Percentiles rank a stretch among this genome's conserved stretches.
These are phyloP conservation scores for Spodoptera exigua DNA, from an alignment of 2,888 invertebrate species.

Conservation along the genomic window DNA sequence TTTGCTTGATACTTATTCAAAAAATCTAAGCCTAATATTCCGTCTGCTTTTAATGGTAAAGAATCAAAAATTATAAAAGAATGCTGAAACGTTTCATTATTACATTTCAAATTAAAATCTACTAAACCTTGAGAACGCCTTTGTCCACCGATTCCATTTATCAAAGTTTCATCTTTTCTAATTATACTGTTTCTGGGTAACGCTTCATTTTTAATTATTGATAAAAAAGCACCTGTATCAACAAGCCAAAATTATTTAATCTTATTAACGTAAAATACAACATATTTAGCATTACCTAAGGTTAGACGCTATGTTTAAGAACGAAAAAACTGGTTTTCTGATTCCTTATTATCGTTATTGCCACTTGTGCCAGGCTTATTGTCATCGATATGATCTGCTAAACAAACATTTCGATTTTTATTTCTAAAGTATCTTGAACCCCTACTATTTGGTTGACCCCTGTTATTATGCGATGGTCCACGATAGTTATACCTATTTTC, in stretches of 20 bases:
- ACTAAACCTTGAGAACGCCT: conserved; percentile 2
- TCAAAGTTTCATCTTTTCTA: conserved; percentile 2
- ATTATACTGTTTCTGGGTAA: conserved; percentile 2
- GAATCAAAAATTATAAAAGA: background rate
- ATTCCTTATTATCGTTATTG: background rate
- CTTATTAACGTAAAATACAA: conserved; percentile 3
- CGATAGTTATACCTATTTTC: too few species aligned
- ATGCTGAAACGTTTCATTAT: background rate
- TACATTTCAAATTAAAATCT: background rate
- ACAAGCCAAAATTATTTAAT: conserved; percentile 2
- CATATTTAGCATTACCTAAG: conserved; percentile 1
- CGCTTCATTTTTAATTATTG: too few species aligned
- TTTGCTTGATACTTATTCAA: conserved; percentile 1
- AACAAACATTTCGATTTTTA: too few species aligned
- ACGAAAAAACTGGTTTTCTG: conserved; percentile 5
- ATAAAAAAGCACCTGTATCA: conserved; percentile 4
- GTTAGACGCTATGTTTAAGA: background rate
- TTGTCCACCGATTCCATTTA: conserved; percentile 4
- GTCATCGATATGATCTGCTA: background rate
- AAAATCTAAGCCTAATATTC: conserved; percentile 1
- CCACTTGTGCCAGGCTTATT: background rate
- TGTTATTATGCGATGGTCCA: background rate
- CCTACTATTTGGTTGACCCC: background rate
- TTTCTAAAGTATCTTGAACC: conserved; percentile 1
- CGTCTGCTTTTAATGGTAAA: background rate